Evolutionary conservation across 2,797 vertebrate genomes (phyloP).

Genomic region (Etheostoma nigrum): DNA sequence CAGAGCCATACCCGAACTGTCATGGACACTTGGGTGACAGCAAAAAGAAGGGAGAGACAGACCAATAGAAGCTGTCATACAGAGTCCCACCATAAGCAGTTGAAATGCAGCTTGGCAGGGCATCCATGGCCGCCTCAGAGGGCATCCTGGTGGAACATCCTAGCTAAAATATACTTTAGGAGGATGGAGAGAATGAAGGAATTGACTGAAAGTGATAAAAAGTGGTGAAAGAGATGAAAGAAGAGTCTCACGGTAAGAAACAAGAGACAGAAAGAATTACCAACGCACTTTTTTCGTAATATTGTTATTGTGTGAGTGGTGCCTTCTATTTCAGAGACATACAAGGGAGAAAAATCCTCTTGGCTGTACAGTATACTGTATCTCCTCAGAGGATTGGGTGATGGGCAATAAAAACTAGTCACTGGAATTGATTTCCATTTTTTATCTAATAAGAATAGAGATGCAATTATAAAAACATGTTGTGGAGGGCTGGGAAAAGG

Average conservation of each 20-base stretch:
- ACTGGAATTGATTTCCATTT: constrained; percentile 63
- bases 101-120: constrained; percentile 47
- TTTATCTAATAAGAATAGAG: constrained; percentile 58
- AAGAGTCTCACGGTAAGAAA: not conserved
- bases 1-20: constrained; percentile 4
- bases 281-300: constrained; percentile 11
- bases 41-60: constrained; percentile 22
- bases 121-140: constrained; percentile 41
- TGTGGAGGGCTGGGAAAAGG: constrained; percentile 29
- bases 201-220: constrained; percentile 42
- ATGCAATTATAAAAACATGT: constrained; percentile 57
- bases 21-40: constrained; percentile 35
- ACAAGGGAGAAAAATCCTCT: constrained; percentile 33
- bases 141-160: constrained; percentile 54
- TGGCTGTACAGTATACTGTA: not conserved
- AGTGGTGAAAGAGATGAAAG: constrained; percentile 21
- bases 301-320: constrained; percentile 36
- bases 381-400: constrained; percentile 29
- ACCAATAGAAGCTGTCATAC: constrained; percentile 52
- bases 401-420: constrained; percentile 20
- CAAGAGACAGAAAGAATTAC: constrained; percentile 4
- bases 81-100: constrained; percentile 31
- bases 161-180: constrained; percentile 43
- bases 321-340: constrained; percentile 34
- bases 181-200: constrained; percentile 5